These are phyloP conservation scores for Palloptera scutellata DNA, from an alignment of 2,888 invertebrate genomes.

Conservation along the genomic window DNA sequence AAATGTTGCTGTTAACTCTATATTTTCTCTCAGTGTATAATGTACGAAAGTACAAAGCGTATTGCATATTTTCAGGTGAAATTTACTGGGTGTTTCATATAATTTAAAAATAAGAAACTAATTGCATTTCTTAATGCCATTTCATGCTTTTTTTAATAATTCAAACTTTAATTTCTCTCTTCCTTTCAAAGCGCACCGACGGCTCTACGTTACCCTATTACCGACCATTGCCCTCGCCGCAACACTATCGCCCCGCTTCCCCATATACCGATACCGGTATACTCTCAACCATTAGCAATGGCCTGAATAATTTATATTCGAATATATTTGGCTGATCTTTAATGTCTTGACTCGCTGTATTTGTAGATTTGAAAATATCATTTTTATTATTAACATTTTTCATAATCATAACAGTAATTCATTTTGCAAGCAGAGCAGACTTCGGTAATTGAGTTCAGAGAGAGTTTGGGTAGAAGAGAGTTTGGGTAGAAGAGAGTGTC, in stretches of 20 bases:
- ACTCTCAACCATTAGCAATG: conserved; percentile 78
- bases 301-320: conserved; percentile 79
- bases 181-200: conserved; percentile 71
- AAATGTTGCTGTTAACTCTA: neutral
- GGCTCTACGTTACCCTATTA: conserved; percentile 67
- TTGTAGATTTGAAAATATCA: conserved; percentile 41
- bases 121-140: too few relatives aligned
- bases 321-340: conserved; percentile 76
- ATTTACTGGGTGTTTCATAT: neutral
- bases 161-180: neutral
- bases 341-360: conserved; percentile 41
- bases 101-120: too few relatives aligned
- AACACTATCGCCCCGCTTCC: conserved; percentile 65
- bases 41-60: neutral
- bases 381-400: conserved; percentile 41
- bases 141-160: neutral
- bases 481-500: neutral
- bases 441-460: conserved; percentile 27
- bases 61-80: conserved; percentile 13
- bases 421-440: conserved; percentile 39
- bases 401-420: conserved; percentile 40
- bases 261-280: conserved; percentile 68
- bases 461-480: neutral
- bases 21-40: conserved; percentile 16
- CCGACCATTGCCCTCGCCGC: conserved; percentile 68